These are phyloP conservation scores for Todiramphus saurophagus DNA, from an alignment of 2,113 vertebrate genomes.

Conservation along the genomic window DNA sequence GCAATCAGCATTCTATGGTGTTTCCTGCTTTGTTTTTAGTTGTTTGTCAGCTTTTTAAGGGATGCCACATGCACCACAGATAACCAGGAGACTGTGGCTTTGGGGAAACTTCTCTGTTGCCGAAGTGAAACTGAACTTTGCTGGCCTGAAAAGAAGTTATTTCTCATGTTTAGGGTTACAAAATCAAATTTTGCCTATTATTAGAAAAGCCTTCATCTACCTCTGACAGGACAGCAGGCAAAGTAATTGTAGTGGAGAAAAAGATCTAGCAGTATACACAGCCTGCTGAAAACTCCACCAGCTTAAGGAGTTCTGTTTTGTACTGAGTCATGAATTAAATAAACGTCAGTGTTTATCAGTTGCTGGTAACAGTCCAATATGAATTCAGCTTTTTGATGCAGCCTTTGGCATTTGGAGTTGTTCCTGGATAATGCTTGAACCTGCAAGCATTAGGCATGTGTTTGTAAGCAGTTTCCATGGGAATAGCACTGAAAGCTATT, in stretches of 20 bases:
- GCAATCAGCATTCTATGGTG: background rate
- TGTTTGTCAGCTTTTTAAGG: background rate
- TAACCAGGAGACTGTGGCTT: background rate
- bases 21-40: background rate
- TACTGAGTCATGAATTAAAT: background rate
- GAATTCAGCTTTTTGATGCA: background rate
- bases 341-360: background rate
- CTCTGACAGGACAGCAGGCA: background rate
- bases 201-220: background rate
- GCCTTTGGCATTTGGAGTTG: background rate
- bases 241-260: background rate
- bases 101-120: background rate
- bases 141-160: background rate
- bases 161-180: background rate
- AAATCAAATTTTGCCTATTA: background rate
- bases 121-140: background rate
- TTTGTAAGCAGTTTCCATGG: conserved; percentile 29
- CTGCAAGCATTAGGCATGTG: background rate
- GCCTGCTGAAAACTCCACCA: background rate
- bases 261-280: background rate
- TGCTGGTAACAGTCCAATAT: background rate
- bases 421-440: background rate
- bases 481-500: conserved; percentile 8
- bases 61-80: background rate
- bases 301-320: background rate